Evolutionary conservation across 2,113 vertebrate genomes (phyloP).

Genomic region (Ivindomyrus marchei): DNA sequence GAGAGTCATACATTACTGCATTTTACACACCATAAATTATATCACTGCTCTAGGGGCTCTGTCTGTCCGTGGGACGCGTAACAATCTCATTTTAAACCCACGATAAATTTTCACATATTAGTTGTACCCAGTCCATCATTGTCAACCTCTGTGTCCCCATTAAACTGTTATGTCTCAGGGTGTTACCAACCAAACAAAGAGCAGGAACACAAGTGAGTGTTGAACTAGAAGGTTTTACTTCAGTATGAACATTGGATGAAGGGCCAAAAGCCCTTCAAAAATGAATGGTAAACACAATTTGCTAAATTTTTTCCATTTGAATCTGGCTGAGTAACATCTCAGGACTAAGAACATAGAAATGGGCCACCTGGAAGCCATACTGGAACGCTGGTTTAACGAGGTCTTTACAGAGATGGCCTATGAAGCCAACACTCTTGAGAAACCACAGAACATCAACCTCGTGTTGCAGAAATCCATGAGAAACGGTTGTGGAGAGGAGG

Average conservation of each 20-base stretch:
- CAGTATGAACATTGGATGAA: background rate
- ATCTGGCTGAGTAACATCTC: background rate
- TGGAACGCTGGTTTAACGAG: background rate
- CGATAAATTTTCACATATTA: background rate
- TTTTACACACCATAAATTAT: background rate
- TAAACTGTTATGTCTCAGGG: background rate
- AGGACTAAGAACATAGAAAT: background rate
- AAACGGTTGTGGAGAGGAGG: background rate
- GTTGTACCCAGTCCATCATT: background rate
- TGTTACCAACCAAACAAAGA: background rate
- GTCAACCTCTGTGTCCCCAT: background rate
- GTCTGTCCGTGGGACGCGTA: background rate
- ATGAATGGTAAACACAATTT: background rate
- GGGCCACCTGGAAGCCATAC: background rate
- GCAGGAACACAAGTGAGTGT: background rate
- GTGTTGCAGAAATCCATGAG: background rate
- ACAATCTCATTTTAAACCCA: background rate
- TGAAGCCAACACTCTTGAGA: background rate
- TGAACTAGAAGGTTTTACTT: background rate
- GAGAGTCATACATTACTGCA: background rate
- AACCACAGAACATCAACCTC: background rate
- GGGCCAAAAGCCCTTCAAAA: background rate
- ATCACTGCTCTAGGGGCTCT: background rate
- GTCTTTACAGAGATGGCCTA: background rate
- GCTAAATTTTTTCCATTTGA: background rate